A percentile compares a stretch with the other conserved stretches of the same genome.
Conservation (phyloP, 2,113 vertebrate species). For the Odobenus rosmarus region DNA sequence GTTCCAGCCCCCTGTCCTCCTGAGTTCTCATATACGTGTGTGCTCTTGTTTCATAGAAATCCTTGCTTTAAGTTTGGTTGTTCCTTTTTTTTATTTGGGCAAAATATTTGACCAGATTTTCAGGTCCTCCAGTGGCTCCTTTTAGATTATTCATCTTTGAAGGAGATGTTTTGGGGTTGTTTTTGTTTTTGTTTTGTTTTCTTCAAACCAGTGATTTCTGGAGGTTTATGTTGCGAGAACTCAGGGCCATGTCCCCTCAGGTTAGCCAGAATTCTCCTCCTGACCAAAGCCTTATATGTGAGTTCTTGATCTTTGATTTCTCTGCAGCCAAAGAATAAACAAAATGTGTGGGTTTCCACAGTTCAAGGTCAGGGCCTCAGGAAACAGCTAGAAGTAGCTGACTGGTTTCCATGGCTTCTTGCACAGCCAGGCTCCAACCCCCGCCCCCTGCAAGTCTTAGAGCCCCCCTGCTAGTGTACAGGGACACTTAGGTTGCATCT, state of each 20-base stretch:
- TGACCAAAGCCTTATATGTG: background rate
- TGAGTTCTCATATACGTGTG: background rate
- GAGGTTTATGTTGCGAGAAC: background rate
- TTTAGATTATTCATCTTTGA: background rate
- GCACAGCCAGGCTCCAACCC: too few relatives aligned
- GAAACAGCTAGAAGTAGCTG: background rate
- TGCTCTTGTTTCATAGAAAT: background rate
- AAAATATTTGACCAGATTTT: background rate
- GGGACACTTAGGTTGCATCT: too few relatives aligned
- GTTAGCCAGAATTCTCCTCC: background rate
- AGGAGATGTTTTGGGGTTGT: background rate
- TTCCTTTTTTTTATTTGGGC: background rate
- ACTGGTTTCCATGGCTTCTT: rapidly evolving
- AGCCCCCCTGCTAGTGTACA: rapidly evolving
- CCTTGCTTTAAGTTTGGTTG: background rate
- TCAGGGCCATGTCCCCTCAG: background rate
- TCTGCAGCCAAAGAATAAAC: background rate
- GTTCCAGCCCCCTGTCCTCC: background rate
- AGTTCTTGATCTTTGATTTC: background rate
- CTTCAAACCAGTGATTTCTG: background rate
- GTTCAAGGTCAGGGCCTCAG: background rate
- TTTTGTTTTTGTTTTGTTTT: background rate
- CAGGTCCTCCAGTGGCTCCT: background rate
- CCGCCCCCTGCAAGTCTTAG: background rate
- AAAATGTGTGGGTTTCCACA: background rate